Base-by-base conservation (phyloP, 2,797 vertebrate genomes). In the Spinibarbus caldwelli region DNA sequence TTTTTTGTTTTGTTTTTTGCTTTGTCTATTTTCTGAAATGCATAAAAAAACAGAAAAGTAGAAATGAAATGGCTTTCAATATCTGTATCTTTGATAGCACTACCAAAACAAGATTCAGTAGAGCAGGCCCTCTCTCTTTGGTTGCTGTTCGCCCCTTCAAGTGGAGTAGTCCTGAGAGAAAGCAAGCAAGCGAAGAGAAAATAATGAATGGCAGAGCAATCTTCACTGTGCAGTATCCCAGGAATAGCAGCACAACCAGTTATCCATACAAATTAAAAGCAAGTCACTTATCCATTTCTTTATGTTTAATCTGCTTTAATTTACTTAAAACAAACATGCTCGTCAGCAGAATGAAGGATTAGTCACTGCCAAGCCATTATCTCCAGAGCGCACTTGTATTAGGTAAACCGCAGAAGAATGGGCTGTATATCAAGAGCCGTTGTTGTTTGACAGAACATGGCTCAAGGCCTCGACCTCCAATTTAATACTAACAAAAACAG, bases 191-290 rank as follows among this genome's bases (percentile, higher is more conserved):
- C 19, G 1, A 43, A 31, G 45, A 75, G 66, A 68, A 68, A 73
- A 78, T 84, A 78, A 77, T 36, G 76, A 85, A 70, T 68, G 75
- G 54, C 75, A 78, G 64, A 57, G 76, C 83, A 85, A 85, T 78
- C 68, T 85, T 34, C 76, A 41, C 41, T 10, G 49, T 67, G 41
- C 59, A 38, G 66, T 19, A 29, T 59, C 57, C 29, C 71, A 64
- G 21, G 72, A 43, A 77, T 29, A 85, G 75, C 21, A 68, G 52
- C 67, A 43, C 36, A n/a, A 78, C 75, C 64, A 70, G 75, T 47
- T 78, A 71, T 78, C 83, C 59, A 64, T 78, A 78, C 72, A 78
- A 78, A 85, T 78, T 59, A 78, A 85, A 79, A 85, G 83, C 26
- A 38, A 52, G 68, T 85, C 66, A 41, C 76, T 78, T 68, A 68